phyloP scores from a whole-genome alignment of 2,113 vertebrate genomes.

The Tragulus kanchil region DNA sequence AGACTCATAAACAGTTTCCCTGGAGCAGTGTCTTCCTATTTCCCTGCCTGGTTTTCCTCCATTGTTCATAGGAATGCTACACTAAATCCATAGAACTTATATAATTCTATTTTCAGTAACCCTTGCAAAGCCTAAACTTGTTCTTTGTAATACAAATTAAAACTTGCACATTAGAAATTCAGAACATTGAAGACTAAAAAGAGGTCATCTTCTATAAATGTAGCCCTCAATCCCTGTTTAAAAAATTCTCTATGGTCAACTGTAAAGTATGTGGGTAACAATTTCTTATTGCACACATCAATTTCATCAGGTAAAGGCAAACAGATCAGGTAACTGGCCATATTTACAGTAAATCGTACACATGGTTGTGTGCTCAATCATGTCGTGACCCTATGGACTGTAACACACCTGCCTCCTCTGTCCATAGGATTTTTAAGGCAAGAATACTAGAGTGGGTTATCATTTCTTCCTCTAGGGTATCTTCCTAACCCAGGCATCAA shows the following conservation, averaged over 20 bases:
- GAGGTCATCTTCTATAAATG: background rate
- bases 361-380: rapidly evolving
- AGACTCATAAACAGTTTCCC: background rate
- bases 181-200: background rate
- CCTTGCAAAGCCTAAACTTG: background rate
- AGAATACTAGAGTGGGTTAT: background rate
- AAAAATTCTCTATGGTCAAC: background rate
- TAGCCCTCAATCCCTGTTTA: background rate
- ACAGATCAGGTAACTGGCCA: background rate
- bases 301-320: background rate
- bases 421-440: background rate
- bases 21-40: background rate
- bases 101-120: background rate
- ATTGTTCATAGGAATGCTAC: background rate
- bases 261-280: background rate
- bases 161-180: background rate
- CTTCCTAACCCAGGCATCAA: background rate
- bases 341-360: conserved; percentile 7
- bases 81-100: background rate
- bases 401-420: background rate
- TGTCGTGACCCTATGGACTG: background rate
- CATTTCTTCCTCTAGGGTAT: background rate
- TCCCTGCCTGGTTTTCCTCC: background rate
- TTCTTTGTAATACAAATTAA: background rate
- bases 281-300: background rate